Percentiles rank a stretch among this genome's conserved stretches.
These are phyloP conservation scores for Drosophila serrata DNA, from an alignment of 1,140 invertebrate species.

Conservation along the genomic window DNA sequence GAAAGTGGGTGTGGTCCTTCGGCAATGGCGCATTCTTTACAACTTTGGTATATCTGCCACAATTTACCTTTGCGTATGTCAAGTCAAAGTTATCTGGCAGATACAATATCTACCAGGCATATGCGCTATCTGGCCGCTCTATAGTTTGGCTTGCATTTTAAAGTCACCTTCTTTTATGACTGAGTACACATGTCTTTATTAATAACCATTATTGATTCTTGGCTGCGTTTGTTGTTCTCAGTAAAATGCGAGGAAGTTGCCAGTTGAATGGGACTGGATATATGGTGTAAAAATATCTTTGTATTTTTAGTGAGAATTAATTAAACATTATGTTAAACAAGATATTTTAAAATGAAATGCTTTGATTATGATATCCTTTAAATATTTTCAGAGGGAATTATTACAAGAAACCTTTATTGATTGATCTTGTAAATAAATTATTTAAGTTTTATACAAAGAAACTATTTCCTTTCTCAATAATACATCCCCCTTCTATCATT, in stretches of 20 bases:
- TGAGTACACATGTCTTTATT: constrained; percentile 78
- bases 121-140: constrained; percentile 37
- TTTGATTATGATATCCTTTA: neutral
- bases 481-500: neutral
- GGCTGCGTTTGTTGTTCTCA: constrained; percentile 45
- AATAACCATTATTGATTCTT: constrained; percentile 74
- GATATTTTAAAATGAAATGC: neutral
- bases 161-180: constrained; percentile 63
- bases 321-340: neutral
- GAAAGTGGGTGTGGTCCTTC: constrained; percentile 67
- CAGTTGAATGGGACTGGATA: constrained; percentile 33
- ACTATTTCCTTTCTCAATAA: neutral
- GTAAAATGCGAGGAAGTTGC: constrained; percentile 37
- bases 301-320: neutral
- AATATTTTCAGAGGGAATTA: neutral
- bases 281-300: neutral
- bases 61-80: constrained; percentile 52
- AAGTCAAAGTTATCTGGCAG: constrained; percentile 55
- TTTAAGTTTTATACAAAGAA: neutral
- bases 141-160: constrained; percentile 69
- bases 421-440: neutral
- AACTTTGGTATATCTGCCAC: constrained; percentile 45
- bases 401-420: neutral
- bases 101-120: constrained; percentile 46
- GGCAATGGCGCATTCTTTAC: constrained; percentile 64